A percentile compares a stretch with the other conserved stretches of the same genome.
Evolutionary conservation across 2,888 invertebrate genomes (phyloP).

Genomic region (Campopleginae sp.): DNA sequence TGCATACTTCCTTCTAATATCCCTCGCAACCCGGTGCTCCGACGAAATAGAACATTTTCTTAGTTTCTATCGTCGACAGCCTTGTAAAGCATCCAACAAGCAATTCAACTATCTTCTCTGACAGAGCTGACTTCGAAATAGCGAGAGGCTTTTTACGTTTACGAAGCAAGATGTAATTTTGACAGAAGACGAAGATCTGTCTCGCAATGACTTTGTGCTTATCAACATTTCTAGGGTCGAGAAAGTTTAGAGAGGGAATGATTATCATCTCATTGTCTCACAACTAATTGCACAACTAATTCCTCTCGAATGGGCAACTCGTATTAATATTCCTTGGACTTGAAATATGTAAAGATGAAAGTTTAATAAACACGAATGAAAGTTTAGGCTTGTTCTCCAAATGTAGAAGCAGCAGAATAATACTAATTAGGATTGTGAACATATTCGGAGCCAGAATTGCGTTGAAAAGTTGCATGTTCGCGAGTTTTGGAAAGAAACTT

Average conservation of each 20-base stretch:
- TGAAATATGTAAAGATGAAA: too few species aligned
- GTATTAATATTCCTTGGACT: too few species aligned
- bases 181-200: not conserved
- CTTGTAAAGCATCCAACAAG: constrained; percentile 29
- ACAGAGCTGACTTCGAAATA: constrained; percentile 10
- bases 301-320: too few species aligned
- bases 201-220: not conserved
- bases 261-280: too few species aligned
- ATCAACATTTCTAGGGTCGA: not conserved
- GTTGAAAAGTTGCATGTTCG: not conserved
- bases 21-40: constrained; percentile 41
- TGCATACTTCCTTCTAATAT: constrained; percentile 78
- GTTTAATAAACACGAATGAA: not conserved
- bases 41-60: not conserved
- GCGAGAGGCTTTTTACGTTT: not conserved
- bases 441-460: not conserved
- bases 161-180: not conserved
- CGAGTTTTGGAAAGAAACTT: not conserved
- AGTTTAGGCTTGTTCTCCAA: not conserved
- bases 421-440: not conserved
- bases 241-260: not conserved
- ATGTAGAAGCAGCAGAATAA: not conserved
- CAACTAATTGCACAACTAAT: too few species aligned
- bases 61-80: not conserved
- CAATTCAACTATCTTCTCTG: constrained; percentile 17